Evolutionary conservation across 2,113 vertebrate genomes (phyloP).

Genomic region (Varanus salvator): DNA sequence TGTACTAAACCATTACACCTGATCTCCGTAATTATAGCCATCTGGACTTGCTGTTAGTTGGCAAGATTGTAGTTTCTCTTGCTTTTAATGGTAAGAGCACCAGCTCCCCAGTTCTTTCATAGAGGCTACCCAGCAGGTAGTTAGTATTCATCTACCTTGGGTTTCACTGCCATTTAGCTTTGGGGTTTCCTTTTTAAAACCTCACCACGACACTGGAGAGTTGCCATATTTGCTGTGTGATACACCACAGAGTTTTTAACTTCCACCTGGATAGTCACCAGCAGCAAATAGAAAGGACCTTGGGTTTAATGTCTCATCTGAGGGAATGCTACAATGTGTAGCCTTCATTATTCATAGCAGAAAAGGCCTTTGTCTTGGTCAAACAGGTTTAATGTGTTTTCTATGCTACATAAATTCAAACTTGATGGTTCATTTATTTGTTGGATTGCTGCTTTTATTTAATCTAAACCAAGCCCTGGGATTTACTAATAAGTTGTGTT

Average conservation of each 20-base stretch:
- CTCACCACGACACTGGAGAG: slow-evolving; percentile 35
- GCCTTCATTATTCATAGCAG: slow-evolving; percentile 84
- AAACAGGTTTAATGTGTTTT: slow-evolving; percentile 84
- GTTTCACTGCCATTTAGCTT: neutral
- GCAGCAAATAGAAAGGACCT: slow-evolving; percentile 79
- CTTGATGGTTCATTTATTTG: slow-evolving; percentile 85
- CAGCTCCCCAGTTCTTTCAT: neutral
- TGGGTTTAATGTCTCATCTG: slow-evolving; percentile 77
- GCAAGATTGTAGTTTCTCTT: slow-evolving; percentile 9
- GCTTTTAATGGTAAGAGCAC: neutral
- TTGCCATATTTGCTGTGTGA: slow-evolving; percentile 57
- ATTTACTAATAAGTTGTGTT: slow-evolving; percentile 82
- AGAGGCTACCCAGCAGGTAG: slow-evolving; percentile 8
- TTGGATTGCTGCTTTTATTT: slow-evolving; percentile 82
- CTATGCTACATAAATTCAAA: slow-evolving; percentile 86
- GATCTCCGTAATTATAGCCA: slow-evolving; percentile 1
- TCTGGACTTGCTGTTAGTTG: slow-evolving; percentile 23
- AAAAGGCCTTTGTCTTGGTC: slow-evolving; percentile 85
- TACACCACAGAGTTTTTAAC: slow-evolving; percentile 58
- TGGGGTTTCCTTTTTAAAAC: slow-evolving; percentile 33
- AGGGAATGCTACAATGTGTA: slow-evolving; percentile 75
- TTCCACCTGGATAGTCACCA: slow-evolving; percentile 75
- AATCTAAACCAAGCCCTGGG: slow-evolving; percentile 80
- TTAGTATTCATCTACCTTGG: slow-evolving; percentile 32
- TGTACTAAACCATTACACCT: neutral